Conservation (phyloP, 2,888 invertebrate genomes). For the Congeria kusceri region DNA sequence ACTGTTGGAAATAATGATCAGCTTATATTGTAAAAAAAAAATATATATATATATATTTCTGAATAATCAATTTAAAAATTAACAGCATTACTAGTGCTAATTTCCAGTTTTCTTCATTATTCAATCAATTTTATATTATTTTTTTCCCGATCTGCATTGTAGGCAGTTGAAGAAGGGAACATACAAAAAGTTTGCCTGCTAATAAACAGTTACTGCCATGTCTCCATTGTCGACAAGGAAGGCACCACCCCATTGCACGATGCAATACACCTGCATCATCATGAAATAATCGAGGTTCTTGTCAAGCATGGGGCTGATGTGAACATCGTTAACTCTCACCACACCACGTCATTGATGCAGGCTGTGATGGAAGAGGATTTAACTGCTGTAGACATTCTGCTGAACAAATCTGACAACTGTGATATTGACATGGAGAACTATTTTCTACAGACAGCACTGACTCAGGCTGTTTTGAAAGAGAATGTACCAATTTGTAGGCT, state of each 20-base stretch:
- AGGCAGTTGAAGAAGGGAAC: constrained; percentile 25
- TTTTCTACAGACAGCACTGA: constrained; percentile 33
- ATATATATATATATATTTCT: too few relatives aligned
- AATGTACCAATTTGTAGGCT: constrained; percentile 22
- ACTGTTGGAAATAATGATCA: too few relatives aligned
- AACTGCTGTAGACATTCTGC: constrained; percentile 25
- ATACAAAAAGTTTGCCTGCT: constrained; percentile 16
- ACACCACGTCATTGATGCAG: constrained; percentile 36
- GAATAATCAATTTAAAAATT: too few relatives aligned
- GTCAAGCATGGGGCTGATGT: constrained; percentile 11
- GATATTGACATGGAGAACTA: constrained; percentile 41
- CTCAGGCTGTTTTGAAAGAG: constrained; percentile 22
- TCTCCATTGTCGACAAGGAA: constrained; percentile 13
- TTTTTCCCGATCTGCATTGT: background rate
- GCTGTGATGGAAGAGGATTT: constrained; percentile 19
- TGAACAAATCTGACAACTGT: constrained; percentile 2
- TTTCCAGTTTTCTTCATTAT: too few relatives aligned
- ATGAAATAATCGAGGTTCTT: constrained; percentile 8
- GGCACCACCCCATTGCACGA: constrained; percentile 20
- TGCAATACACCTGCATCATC: constrained; percentile 23
- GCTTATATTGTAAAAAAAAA: too few relatives aligned
- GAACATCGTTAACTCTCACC: constrained; percentile 14
- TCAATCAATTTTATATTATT: background rate
- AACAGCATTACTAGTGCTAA: too few relatives aligned
- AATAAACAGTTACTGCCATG: constrained; percentile 6